These are phyloP conservation scores for Ellobius talpinus DNA, from an alignment of 2,113 vertebrate genomes.

Conservation along the genomic window DNA sequence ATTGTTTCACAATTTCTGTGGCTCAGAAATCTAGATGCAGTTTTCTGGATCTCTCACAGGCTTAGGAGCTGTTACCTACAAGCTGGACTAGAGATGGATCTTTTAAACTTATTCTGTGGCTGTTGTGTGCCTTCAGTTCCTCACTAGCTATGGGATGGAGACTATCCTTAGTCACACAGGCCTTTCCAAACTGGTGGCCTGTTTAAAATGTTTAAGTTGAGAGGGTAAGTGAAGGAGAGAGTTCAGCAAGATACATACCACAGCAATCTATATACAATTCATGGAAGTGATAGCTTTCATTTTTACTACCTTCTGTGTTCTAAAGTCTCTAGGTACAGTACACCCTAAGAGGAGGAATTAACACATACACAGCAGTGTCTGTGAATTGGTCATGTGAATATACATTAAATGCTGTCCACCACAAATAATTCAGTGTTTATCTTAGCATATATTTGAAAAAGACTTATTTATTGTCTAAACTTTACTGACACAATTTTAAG, in stretches of 20 bases:
- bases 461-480: neutral
- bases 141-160: neutral
- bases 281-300: neutral
- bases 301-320: neutral
- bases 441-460: slow-evolving; percentile 4
- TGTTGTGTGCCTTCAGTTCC: neutral
- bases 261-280: neutral
- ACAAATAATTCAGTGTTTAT: neutral
- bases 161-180: neutral
- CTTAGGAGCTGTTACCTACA: neutral
- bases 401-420: neutral
- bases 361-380: neutral
- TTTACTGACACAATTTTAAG: slow-evolving; percentile 13
- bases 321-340: neutral
- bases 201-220: neutral
- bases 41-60: neutral
- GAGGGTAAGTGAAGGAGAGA: neutral
- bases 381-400: neutral
- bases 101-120: neutral
- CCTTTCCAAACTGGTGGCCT: neutral
- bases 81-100: neutral
- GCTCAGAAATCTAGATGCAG: neutral
- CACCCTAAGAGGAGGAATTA: neutral
- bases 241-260: neutral
- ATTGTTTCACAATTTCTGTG: neutral